Evolutionary conservation across 2,113 vertebrate genomes (phyloP).

Genomic region (Mormyrus lacerda): DNA sequence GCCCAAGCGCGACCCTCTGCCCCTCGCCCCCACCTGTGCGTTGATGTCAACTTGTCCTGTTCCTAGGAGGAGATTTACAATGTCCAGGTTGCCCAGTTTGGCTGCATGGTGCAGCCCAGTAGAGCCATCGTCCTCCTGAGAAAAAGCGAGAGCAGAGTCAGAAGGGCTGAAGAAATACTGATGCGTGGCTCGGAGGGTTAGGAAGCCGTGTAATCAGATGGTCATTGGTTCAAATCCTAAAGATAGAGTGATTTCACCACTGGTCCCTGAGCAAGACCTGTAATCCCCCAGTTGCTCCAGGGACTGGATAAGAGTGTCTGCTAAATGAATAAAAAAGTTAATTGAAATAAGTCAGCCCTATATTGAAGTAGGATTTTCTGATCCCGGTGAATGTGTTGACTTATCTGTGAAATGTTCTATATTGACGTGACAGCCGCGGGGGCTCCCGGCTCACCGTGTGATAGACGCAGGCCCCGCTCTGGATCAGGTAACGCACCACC

Average conservation of each 20-base stretch:
- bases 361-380: background rate
- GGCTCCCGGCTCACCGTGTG: constrained; percentile 58
- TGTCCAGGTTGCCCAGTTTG: constrained; percentile 77
- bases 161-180: background rate
- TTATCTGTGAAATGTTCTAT: background rate
- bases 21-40: constrained; percentile 65
- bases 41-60: constrained; percentile 86
- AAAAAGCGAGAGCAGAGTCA: background rate
- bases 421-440: background rate
- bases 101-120: constrained; percentile 86
- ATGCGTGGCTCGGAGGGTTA: background rate
- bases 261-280: background rate
- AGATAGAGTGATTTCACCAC: background rate
- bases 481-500: constrained; percentile 71
- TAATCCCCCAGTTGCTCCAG: background rate
- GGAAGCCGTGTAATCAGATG: background rate
- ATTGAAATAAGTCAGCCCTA: background rate
- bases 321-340: background rate
- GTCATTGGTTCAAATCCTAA: background rate
- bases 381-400: background rate
- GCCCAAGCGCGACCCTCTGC: background rate
- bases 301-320: background rate
- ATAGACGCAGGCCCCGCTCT: constrained; percentile 74
- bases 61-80: constrained; percentile 74
- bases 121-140: constrained; percentile 80